Base-by-base conservation (phyloP, 1,140 invertebrate species). In the Saccostrea cuccullata region DNA sequence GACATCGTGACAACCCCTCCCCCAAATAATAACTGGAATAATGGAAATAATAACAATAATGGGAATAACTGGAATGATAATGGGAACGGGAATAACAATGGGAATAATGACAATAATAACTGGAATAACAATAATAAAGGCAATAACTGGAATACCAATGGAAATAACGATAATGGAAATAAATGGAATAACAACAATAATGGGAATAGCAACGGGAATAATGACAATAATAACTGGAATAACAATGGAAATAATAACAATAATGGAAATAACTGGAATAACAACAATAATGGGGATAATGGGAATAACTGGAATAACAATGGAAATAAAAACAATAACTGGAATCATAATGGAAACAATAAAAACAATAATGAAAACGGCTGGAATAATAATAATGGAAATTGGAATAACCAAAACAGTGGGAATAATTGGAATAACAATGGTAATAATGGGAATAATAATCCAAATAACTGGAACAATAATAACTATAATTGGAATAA, bases 221-320 rank as follows among this genome's bases (percentile, higher is more conserved):
- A 64, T 64, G 3, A 64, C 5, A 64, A 64, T 64, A 20, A 64
- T 20, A 64, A 64, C 17, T 64, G 58, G 58, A 64, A 64, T 64
- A 64, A 64, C 58, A 64, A 64, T 64, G 17, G 17, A 20, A 64
- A 64, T 64, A 17, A 17, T 8, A 60, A 60, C 4, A 60, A 60
- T 4, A 20, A 17, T 13, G 15, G 15, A 13, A 58, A 60, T 60
- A 64, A 20, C 58, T 64, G 58, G 58, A 64, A 64, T 64, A 64
- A 64, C 58, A 64, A 36, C 30, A 36, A 36, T 36, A 36, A 64
- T 64, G 58, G 58, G 0, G n/a, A 64, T 13, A 77, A 77, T 30
- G 70, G 70, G 11, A 77, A 77, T 36, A 36, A 36, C 30, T 77
- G 70, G 70, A 77, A 77, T 77, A 77, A 73, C n/a, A 73, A 73